Evolutionary conservation across 2,797 vertebrate genomes (phyloP).

Genomic region (Poeciliopsis paucimaculata): DNA sequence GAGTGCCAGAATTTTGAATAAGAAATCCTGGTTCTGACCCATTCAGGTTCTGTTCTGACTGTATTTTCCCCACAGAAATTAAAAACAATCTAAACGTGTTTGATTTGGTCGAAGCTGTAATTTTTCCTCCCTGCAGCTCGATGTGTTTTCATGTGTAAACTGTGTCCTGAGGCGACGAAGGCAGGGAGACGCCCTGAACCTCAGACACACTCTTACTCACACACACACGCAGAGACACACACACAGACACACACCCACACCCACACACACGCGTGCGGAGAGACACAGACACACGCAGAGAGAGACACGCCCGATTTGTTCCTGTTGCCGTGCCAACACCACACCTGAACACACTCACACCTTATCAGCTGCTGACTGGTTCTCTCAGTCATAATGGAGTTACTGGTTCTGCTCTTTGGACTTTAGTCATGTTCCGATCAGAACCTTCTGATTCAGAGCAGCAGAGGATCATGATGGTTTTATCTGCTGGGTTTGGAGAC

Average conservation of each 20-base stretch:
- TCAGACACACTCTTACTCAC: constrained; percentile 33
- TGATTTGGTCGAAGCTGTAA: background rate
- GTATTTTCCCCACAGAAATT: background rate
- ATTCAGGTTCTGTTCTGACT: background rate
- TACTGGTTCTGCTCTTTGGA: background rate
- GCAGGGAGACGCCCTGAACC: constrained; percentile 39
- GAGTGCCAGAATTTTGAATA: too few species aligned
- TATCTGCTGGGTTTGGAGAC: background rate
- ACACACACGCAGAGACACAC: background rate
- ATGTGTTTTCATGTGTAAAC: constrained; percentile 16
- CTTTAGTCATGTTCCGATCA: background rate
- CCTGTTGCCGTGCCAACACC: constrained; percentile 41
- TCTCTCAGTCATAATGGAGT: background rate
- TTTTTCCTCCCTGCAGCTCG: constrained; percentile 1
- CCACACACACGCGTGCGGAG: background rate
- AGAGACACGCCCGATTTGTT: constrained; percentile 43
- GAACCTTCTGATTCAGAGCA: background rate
- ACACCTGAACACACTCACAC: constrained; percentile 49
- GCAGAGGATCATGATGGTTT: background rate
- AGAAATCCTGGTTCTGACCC: background rate
- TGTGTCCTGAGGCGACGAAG: constrained; percentile 23
- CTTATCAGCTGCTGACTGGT: constrained; percentile 13
- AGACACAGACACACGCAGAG: constrained; percentile 20
- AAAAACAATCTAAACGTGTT: background rate
- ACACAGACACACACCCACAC: background rate